Percentiles rank a stretch among this genome's conserved stretches.
phyloP scores from a whole-genome alignment of 2,797 vertebrate genomes.

The Mus caroli region DNA sequence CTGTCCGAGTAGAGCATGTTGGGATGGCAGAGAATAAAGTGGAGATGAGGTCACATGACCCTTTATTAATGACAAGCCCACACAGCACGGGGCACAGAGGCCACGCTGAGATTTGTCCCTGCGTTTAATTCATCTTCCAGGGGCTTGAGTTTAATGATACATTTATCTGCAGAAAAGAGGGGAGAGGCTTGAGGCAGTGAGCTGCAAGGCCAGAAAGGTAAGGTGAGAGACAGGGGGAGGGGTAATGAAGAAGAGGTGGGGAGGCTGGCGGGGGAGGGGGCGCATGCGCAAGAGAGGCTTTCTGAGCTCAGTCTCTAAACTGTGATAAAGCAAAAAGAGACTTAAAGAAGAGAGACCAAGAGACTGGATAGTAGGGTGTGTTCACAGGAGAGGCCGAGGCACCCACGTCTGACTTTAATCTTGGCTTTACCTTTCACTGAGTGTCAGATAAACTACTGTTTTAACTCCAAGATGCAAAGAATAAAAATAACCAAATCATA shows the following conservation, averaged over 20 bases:
- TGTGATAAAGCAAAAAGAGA: background rate
- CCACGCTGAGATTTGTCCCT: conserved; percentile 24
- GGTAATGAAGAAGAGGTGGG: background rate
- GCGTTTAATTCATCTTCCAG: conserved; percentile 63
- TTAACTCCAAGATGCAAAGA: background rate
- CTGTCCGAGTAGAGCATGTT: background rate
- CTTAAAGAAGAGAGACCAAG: background rate
- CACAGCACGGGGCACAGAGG: background rate
- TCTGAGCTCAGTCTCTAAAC: background rate
- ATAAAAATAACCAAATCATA: background rate
- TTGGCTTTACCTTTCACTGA: background rate
- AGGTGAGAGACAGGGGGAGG: background rate
- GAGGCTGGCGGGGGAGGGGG: background rate
- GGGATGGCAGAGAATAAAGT: conserved; percentile 39
- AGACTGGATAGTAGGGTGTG: rapidly evolving
- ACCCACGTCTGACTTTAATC: background rate
- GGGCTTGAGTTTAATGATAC: conserved; percentile 61
- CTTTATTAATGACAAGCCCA: background rate
- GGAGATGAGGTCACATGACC: background rate
- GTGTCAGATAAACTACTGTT: background rate
- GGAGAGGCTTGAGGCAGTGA: background rate
- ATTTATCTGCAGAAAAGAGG: conserved; percentile 66
- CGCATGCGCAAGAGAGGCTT: background rate
- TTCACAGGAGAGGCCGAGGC: background rate
- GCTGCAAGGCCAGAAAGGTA: background rate